Evolutionary conservation across 2,113 vertebrate genomes (phyloP).

Genomic region (human (Homo sapiens)): GRCh38 chr2:77464001-77464500

Average conservation of each 20-base stretch:
- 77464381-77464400: background rate
- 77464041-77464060: background rate
- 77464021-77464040: background rate
- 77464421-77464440: background rate
- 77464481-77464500: background rate
- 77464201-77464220: background rate
- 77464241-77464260: background rate
- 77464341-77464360: background rate
- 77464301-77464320: background rate
- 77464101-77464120: background rate
- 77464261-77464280: background rate
- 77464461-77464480: background rate
- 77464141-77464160: background rate
- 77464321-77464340: background rate
- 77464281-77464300: background rate
- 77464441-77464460: background rate
- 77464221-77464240: background rate
- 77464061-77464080: background rate
- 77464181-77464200: accelerated
- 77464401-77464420: background rate
- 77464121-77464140: background rate
- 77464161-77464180: background rate
- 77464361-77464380: background rate
- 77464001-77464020: background rate
- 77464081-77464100: background rate